Percentiles rank a stretch among this genome's conserved stretches.
These are phyloP conservation scores for Miichthys miiuy DNA, from an alignment of 2,797 vertebrate species.

Conservation along the genomic window DNA sequence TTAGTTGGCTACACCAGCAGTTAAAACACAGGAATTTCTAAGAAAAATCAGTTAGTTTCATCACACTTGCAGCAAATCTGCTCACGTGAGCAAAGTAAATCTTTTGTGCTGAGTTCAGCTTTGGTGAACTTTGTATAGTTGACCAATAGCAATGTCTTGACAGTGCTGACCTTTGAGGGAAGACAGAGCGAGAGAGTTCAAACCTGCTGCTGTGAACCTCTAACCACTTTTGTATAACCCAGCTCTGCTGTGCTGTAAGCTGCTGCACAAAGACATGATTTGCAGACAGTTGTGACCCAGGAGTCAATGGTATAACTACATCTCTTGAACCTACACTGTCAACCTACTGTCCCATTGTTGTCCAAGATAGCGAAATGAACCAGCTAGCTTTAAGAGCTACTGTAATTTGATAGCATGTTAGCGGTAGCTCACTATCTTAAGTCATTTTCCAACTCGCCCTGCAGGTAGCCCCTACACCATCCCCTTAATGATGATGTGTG, in stretches of 20 bases:
- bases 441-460: neutral
- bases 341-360: neutral
- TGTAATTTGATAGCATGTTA: neutral
- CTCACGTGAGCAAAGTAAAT: neutral
- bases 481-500: neutral
- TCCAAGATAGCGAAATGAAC: neutral
- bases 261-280: neutral
- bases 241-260: neutral
- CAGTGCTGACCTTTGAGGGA: conserved; percentile 23
- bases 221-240: neutral
- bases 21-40: neutral
- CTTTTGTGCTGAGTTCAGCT: neutral
- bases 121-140: conserved; percentile 12
- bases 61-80: too few species aligned
- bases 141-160: conserved; percentile 8
- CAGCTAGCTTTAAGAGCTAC: neutral
- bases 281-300: neutral
- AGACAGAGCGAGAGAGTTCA: neutral
- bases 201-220: neutral
- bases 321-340: neutral
- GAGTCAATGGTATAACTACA: neutral
- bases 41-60: neutral
- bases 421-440: neutral
- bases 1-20: neutral
- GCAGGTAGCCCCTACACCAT: neutral